These are phyloP conservation scores for Pseudonaja textilis DNA, from an alignment of 2,113 vertebrate genomes.

Conservation along the genomic window DNA sequence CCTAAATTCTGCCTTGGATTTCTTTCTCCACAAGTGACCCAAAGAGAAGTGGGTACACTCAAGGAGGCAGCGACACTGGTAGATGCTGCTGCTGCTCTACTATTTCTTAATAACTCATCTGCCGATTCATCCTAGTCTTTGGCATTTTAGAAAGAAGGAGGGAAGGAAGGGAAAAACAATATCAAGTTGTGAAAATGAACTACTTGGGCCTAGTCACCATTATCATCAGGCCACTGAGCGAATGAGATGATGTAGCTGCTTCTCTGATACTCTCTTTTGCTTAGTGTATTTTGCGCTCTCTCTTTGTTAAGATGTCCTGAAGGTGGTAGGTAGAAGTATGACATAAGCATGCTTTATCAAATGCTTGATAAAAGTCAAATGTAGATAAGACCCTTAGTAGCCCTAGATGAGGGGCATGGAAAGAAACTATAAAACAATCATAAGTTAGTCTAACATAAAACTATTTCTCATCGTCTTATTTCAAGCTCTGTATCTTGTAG, in stretches of 20 bases:
- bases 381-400: neutral
- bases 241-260: neutral
- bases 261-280: neutral
- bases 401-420: conserved; percentile 5
- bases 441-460: conserved; percentile 40
- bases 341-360: neutral
- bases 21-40: neutral
- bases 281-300: neutral
- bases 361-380: neutral
- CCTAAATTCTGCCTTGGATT: neutral
- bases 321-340: neutral
- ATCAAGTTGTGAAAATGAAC: neutral
- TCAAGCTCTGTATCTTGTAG: conserved; percentile 1
- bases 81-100: neutral
- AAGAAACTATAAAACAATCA: conserved; percentile 49
- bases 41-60: neutral
- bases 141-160: neutral
- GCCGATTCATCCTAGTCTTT: neutral
- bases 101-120: neutral
- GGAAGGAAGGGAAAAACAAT: neutral
- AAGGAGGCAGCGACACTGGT: neutral
- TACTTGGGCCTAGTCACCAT: neutral
- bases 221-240: neutral
- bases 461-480: conserved; percentile 34
- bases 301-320: neutral